A percentile compares a stretch with the other conserved stretches of the same genome.
Conservation (phyloP, 2,888 invertebrate species). For the Caenorhabditis sp. region DNA sequence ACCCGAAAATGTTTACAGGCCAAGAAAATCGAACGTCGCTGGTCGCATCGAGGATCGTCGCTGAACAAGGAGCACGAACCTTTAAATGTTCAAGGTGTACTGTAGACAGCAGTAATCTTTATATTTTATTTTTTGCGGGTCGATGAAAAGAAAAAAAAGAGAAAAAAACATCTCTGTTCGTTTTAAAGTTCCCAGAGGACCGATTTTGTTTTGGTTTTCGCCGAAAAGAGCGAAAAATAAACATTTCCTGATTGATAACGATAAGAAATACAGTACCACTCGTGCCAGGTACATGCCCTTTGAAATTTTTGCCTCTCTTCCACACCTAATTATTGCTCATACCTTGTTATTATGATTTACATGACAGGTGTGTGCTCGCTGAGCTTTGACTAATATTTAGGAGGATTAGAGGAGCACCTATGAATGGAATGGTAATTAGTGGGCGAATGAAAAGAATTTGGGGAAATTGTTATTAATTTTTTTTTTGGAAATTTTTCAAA, state of each 20-base stretch:
- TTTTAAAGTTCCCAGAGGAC: background rate
- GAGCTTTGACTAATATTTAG: background rate
- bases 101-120: background rate
- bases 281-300: background rate
- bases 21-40: background rate
- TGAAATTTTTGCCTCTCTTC: background rate
- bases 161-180: background rate
- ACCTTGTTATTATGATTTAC: background rate
- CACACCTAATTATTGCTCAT: background rate
- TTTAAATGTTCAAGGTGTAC: background rate
- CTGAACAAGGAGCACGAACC: background rate
- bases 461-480: too few relatives aligned
- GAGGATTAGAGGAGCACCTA: background rate
- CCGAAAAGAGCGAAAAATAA: background rate
- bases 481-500: too few relatives aligned
- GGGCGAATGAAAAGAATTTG: too few relatives aligned
- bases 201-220: background rate
- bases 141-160: background rate
- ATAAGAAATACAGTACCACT: background rate
- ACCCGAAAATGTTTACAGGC: background rate
- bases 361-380: conserved; percentile 1
- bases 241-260: background rate
- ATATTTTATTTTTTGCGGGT: background rate
- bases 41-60: background rate
- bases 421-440: background rate